phyloP scores from a whole-genome alignment of 2,888 invertebrate species.

The Masnerella sp. region DNA sequence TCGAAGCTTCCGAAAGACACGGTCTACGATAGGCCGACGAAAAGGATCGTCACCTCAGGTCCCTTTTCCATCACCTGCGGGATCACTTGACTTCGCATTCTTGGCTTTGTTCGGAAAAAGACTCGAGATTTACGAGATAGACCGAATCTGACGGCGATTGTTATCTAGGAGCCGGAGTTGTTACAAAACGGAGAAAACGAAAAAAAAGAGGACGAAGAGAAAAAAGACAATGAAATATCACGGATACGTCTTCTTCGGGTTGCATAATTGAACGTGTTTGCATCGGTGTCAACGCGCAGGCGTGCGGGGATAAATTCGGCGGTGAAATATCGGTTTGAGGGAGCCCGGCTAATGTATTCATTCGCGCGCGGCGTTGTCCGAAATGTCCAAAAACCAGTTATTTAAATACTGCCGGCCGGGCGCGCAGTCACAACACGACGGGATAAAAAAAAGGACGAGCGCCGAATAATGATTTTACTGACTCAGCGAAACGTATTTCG shows the following conservation, averaged over 20 bases:
- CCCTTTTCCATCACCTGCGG: slow-evolving; percentile 39
- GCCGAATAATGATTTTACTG: slow-evolving; percentile 55
- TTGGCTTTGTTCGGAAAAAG: slow-evolving; percentile 41
- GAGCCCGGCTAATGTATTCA: slow-evolving; percentile 38
- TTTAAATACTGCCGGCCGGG: slow-evolving; percentile 35
- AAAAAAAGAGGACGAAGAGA: neutral
- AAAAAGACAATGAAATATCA: slow-evolving; percentile 30
- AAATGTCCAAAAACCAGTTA: slow-evolving; percentile 58
- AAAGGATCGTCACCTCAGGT: slow-evolving; percentile 31
- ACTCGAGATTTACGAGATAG: slow-evolving; percentile 51
- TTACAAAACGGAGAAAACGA: slow-evolving; percentile 8
- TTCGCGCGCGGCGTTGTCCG: slow-evolving; percentile 40
- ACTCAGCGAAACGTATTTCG: slow-evolving; percentile 54
- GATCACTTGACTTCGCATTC: slow-evolving; percentile 47
- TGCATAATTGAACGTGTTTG: slow-evolving; percentile 54
- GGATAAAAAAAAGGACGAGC: slow-evolving; percentile 6
- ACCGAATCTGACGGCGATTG: slow-evolving; percentile 44
- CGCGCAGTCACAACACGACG: slow-evolving; percentile 15
- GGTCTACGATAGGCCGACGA: slow-evolving; percentile 14
- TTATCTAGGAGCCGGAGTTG: slow-evolving; percentile 41
- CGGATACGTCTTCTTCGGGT: slow-evolving; percentile 46
- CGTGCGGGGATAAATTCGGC: slow-evolving; percentile 40
- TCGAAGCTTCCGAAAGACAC: slow-evolving; percentile 34
- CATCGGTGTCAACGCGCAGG: slow-evolving; percentile 46
- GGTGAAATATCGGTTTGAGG: slow-evolving; percentile 48